phyloP scores from a whole-genome alignment of 1,140 invertebrate genomes.

The Teleogryllus occipitalis region DNA sequence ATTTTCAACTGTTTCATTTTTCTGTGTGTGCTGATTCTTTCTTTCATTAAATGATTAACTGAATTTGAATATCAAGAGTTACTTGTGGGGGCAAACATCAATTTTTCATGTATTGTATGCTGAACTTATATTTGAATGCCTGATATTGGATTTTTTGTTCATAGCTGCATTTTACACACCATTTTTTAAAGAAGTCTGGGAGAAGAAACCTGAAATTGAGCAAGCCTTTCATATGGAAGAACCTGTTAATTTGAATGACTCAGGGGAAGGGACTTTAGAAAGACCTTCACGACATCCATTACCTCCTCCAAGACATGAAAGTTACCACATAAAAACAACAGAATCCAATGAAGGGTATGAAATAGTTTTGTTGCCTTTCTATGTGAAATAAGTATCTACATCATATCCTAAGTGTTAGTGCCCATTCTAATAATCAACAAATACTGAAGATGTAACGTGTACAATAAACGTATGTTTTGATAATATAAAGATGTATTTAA shows the following conservation, averaged over 20 bases:
- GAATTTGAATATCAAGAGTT: not conserved
- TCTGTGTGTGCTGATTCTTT: too few relatives aligned
- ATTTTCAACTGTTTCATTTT: too few relatives aligned
- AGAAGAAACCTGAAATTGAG: conserved; percentile 90
- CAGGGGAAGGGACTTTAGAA: conserved; percentile 61
- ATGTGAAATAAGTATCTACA: not conserved
- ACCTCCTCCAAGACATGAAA: conserved; percentile 44
- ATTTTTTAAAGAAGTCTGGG: conserved; percentile 94
- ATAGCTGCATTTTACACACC: conserved; percentile 88
- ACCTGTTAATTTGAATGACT: conserved; percentile 50
- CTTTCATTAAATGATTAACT: not conserved
- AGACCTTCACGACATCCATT: conserved; percentile 52
- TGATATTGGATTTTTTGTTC: too few relatives aligned
- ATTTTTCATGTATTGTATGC: conserved; percentile 24
- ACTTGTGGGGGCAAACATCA: not conserved
- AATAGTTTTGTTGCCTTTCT: not conserved
- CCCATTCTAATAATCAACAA: not conserved
- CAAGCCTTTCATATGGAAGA: conserved; percentile 86
- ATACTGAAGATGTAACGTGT: not conserved
- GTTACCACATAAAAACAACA: conserved; percentile 37
- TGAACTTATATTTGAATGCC: conserved; percentile 24
- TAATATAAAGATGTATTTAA: too few relatives aligned
- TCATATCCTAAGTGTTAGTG: not conserved
- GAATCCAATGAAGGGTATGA: conserved; percentile 49
- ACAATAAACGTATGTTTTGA: not conserved